Evolutionary conservation across 2,797 vertebrate species (phyloP), one percentile per base, ranked within the genome.

Genomic region (Spondyliosoma cantharus): DNA sequence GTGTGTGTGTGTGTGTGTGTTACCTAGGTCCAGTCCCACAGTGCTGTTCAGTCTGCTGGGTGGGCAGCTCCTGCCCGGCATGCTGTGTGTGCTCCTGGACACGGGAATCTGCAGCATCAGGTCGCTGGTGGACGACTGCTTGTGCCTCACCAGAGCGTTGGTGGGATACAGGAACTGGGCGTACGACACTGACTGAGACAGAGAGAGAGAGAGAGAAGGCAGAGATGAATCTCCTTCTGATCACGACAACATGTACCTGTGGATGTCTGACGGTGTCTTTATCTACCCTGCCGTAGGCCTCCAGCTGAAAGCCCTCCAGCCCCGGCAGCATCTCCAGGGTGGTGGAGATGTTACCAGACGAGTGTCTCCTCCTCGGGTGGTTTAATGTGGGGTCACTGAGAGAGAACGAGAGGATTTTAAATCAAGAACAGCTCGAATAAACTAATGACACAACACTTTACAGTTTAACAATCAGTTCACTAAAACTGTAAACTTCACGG

Each of bases 151-250:
- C 46, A 99, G 93, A 22, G 97, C 98, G 0, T 99, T 97, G 29
- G 97, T 99, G 0, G 98, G 97, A 61, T 97, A 97, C 57, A 99
- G 88, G 92, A 98, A 98, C 92, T 95, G 96, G 76, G 97, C 97
- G 71, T 99, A 99, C 20, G 98, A 99, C 86, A 99, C 97, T 0
- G 98, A 97, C 98, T 99, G 0, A 65, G 7, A 84, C 4, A 70
- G 48, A 54, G 3, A 58, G 29, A 49, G 52, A 48, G 17, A 58
- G 42, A 62, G 7, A 50, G 32, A 37, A 6, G 8, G 9, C 9
- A 11, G 37, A 37, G 37, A 37, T 37, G 37, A 37, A 37, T 37
- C 37, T 37, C 2, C 37, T 37, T 37, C 37, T 37, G 37, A 59
- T 46, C 12, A 27, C 5, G n/a, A 22, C 17, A 45, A 20, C 54